Evolutionary conservation across 2,113 vertebrate species (phyloP).

Genomic region (Prinia subflava): DNA sequence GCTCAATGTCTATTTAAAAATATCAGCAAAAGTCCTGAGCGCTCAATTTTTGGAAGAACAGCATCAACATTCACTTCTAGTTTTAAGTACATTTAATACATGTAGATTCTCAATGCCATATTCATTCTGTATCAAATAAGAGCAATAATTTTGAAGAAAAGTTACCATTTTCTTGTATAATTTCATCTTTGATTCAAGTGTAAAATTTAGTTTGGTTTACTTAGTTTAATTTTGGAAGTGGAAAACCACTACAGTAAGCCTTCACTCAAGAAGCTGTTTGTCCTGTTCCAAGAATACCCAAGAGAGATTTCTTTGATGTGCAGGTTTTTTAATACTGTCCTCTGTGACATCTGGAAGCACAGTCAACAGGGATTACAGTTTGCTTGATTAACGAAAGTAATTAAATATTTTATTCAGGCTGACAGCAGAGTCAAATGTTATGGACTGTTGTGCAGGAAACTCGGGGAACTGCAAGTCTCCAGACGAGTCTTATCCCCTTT

Average conservation of each 20-base stretch:
- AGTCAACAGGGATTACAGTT: background rate
- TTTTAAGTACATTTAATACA: background rate
- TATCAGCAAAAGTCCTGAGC: background rate
- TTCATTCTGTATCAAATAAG: background rate
- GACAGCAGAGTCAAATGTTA: background rate
- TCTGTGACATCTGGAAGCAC: background rate
- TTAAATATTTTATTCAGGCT: background rate
- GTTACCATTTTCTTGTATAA: background rate
- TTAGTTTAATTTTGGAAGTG: background rate
- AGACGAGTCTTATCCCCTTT: background rate
- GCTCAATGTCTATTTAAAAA: background rate
- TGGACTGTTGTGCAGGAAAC: background rate
- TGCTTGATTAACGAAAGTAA: background rate
- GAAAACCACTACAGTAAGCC: background rate
- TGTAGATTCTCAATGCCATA: background rate
- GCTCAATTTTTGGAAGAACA: background rate
- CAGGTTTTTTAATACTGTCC: background rate
- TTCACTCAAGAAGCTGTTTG: background rate
- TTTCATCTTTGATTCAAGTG: background rate
- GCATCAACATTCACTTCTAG: background rate
- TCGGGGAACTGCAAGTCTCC: background rate
- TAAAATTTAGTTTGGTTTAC: background rate
- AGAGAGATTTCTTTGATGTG: background rate
- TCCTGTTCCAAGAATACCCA: background rate
- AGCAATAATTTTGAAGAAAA: background rate